phyloP scores from a whole-genome alignment of 1,140 invertebrate genomes.

The Cydia amplana region DNA sequence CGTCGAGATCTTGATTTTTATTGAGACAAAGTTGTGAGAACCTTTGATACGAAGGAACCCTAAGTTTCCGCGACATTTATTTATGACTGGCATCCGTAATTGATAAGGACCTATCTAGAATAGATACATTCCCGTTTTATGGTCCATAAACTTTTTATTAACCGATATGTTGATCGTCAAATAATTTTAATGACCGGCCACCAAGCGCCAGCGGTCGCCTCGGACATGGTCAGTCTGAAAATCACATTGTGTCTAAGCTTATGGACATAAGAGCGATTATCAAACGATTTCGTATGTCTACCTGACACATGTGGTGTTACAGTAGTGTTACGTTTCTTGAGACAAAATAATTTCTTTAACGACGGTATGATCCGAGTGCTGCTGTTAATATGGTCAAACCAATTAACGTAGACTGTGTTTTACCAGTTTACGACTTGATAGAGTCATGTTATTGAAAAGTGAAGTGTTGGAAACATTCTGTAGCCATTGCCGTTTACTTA shows the following conservation, averaged over 20 bases:
- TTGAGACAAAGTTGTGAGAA: too few relatives aligned
- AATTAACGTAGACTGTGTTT: constrained; percentile 22
- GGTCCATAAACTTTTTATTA: constrained; percentile 61
- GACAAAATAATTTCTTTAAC: constrained; percentile 29
- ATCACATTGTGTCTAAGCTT: background rate
- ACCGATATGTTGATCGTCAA: constrained; percentile 54
- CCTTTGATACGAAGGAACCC: background rate
- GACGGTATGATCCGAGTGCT: constrained; percentile 16
- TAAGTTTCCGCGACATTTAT: constrained; percentile 26
- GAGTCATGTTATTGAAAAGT: background rate
- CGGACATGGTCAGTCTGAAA: background rate
- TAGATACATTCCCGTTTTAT: constrained; percentile 61
- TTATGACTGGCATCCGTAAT: constrained; percentile 37
- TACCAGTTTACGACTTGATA: constrained; percentile 24
- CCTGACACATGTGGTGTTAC: background rate
- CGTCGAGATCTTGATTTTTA: too few relatives aligned
- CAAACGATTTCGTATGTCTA: background rate
- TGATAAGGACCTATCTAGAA: constrained; percentile 51
- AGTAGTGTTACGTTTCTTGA: constrained; percentile 6
- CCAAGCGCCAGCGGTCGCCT: constrained; percentile 44
- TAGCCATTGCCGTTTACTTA: background rate
- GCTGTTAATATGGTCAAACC: constrained; percentile 26
- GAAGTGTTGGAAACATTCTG: background rate
- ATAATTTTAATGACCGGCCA: constrained; percentile 66
- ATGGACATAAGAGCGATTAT: background rate